These are phyloP conservation scores for Scortum barcoo DNA, from an alignment of 2,113 vertebrate species.

Conservation along the genomic window DNA sequence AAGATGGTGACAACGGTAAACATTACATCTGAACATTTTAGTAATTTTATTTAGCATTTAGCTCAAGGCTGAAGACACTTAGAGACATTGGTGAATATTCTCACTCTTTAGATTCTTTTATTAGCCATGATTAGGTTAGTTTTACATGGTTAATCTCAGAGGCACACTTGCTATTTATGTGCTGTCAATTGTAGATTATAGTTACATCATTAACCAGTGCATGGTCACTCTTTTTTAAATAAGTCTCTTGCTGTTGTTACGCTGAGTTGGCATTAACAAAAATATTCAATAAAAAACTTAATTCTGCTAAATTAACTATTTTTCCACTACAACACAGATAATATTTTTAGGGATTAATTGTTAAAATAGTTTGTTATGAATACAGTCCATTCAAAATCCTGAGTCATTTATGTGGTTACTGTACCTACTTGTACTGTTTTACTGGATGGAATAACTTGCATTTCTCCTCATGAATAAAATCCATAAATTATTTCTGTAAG, in stretches of 20 bases:
- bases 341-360: background rate
- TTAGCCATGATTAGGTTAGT: background rate
- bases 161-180: background rate
- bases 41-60: background rate
- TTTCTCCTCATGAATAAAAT: conserved; percentile 69
- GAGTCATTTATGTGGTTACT: conserved; percentile 52
- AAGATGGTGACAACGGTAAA: background rate
- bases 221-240: background rate
- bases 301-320: background rate
- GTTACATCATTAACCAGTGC: background rate
- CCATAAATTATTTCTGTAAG: conserved; percentile 66
- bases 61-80: no score
- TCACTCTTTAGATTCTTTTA: background rate
- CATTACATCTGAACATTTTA: background rate
- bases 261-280: background rate
- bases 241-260: background rate
- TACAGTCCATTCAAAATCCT: conserved; percentile 48
- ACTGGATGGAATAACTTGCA: conserved; percentile 67
- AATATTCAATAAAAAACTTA: background rate
- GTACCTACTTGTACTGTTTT: conserved; percentile 50
- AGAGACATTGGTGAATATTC: background rate
- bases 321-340: background rate
- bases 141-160: background rate
- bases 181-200: background rate
- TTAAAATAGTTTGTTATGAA: conserved; percentile 41